Percentiles rank a stretch among this genome's conserved stretches.
These are phyloP conservation scores for Podargus strigoides DNA, from an alignment of 2,797 vertebrate species.

Conservation along the genomic window DNA sequence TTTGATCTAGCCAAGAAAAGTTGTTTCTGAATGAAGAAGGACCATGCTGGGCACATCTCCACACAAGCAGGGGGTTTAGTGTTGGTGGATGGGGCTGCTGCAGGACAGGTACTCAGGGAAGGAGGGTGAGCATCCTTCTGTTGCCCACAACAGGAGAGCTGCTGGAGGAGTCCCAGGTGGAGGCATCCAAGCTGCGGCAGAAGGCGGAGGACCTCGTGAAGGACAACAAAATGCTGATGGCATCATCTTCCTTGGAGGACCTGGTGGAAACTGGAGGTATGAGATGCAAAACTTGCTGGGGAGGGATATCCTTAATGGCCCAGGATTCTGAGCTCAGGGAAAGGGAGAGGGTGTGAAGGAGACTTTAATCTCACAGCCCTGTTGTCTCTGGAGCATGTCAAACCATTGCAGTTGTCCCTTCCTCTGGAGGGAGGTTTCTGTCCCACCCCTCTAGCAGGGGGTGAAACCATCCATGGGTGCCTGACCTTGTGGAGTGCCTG, in stretches of 20 bases:
- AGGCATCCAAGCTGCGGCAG: constrained; percentile 89
- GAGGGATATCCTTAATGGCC: neutral
- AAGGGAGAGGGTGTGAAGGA: neutral
- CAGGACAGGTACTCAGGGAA: neutral
- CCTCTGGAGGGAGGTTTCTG: neutral
- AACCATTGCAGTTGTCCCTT: neutral
- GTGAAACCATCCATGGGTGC: neutral
- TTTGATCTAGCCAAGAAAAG: neutral
- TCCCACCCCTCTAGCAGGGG: neutral
- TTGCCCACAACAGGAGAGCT: constrained; percentile 82
- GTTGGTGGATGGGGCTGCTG: neutral
- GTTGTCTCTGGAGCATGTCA: neutral
- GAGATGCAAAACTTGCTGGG: neutral
- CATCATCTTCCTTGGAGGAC: constrained; percentile 58
- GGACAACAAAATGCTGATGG: constrained; percentile 85
- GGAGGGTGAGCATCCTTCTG: neutral
- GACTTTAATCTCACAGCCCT: neutral
- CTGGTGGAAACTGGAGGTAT: constrained; percentile 81
- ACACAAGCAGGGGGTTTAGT: neutral
- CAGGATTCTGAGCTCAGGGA: neutral
- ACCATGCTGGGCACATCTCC: neutral
- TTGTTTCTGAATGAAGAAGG: neutral
- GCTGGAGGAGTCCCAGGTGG: constrained; percentile 93
- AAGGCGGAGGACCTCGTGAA: constrained; percentile 92
- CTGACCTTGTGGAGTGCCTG: neutral